phyloP scores from a whole-genome alignment of 2,797 vertebrate genomes.

The Sebastes oblongus region DNA sequence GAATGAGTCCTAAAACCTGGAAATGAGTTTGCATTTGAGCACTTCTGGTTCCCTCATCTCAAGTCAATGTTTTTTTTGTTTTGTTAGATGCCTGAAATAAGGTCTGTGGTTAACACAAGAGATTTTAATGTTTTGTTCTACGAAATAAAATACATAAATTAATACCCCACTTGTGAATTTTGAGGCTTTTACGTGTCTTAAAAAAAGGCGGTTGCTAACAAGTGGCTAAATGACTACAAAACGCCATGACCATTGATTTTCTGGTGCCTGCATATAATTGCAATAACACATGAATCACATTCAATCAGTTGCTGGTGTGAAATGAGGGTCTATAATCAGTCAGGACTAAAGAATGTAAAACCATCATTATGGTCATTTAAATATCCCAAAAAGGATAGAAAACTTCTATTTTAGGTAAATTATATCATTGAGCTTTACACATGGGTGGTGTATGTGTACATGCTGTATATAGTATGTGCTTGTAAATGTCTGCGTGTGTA shows the following conservation, averaged over 20 bases:
- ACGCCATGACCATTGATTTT: not conserved
- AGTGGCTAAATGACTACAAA: too few relatives aligned
- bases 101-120: too few relatives aligned
- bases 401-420: not conserved
- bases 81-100: too few relatives aligned
- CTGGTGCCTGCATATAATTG: not conserved
- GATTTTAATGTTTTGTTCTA: too few relatives aligned
- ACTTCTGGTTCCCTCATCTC: too few relatives aligned
- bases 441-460: not conserved
- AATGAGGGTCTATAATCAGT: not conserved
- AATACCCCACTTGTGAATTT: too few relatives aligned
- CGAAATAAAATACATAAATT: too few relatives aligned
- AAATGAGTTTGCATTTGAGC: too few relatives aligned
- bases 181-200: too few relatives aligned
- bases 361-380: slow-evolving; percentile 16
- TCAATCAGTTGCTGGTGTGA: not conserved
- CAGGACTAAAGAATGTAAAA: slow-evolving; percentile 21
- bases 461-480: not conserved
- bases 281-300: not conserved
- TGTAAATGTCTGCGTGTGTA: not conserved
- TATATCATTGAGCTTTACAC: not conserved
- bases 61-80: too few relatives aligned
- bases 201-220: too few relatives aligned
- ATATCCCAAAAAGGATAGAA: not conserved
- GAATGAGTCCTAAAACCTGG: too few relatives aligned